A percentile compares a stretch with the other conserved stretches of the same genome.
Evolutionary conservation across 1,140 invertebrate species (phyloP).

Genomic region (Leptinotarsa lineolata): DNA sequence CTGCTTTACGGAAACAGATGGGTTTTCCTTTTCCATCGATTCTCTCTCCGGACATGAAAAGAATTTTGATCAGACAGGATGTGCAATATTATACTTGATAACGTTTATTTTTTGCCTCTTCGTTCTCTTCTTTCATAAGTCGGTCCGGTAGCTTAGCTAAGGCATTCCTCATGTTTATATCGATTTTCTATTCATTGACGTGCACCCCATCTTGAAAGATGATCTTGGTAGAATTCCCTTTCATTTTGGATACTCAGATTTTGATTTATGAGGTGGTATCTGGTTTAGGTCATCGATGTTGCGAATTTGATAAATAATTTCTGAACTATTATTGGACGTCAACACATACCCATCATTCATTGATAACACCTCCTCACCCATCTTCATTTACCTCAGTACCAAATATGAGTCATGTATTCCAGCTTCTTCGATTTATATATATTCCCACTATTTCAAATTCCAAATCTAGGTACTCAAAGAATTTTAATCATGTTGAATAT

Average conservation of each 20-base stretch:
- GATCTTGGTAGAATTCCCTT: not conserved
- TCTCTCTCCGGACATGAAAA: slow-evolving; percentile 39
- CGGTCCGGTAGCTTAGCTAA: slow-evolving; percentile 20
- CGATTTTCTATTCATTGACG: slow-evolving; percentile 18
- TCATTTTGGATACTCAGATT: not conserved
- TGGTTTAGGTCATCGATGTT: not conserved
- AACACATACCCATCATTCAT: too few species aligned
- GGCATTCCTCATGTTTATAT: slow-evolving; percentile 40
- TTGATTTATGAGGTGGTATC: not conserved
- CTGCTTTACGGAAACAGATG: slow-evolving; percentile 32
- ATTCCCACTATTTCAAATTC: too few species aligned
- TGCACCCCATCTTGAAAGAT: not conserved
- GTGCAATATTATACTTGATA: slow-evolving; percentile 43
- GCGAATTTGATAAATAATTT: not conserved
- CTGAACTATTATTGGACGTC: too few species aligned
- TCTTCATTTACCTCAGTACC: too few species aligned
- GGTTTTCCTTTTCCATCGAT: slow-evolving; percentile 38
- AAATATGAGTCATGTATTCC: too few species aligned
- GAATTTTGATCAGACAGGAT: slow-evolving; percentile 41
- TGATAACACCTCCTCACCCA: too few species aligned
- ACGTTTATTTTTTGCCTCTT: slow-evolving; percentile 43
- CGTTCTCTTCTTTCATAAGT: slow-evolving; percentile 23
- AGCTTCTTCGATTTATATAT: too few species aligned
- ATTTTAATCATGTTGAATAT: too few species aligned
- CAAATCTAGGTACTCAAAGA: too few species aligned